Evolutionary conservation across 1,140 invertebrate genomes (phyloP).

Genomic region (Argopecten irradians): DNA sequence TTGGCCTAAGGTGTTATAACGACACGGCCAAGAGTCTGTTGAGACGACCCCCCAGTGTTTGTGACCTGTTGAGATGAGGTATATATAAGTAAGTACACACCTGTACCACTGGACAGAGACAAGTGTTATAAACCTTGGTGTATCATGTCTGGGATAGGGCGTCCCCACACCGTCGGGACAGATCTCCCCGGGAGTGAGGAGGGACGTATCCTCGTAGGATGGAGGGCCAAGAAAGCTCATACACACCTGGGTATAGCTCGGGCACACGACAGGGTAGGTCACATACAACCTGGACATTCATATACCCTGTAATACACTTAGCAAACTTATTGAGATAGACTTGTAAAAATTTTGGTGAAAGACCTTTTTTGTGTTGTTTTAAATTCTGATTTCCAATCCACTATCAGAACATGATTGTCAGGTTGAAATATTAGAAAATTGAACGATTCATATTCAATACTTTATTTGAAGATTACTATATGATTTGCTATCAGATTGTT

Average conservation of each 20-base stretch:
- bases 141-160: not conserved
- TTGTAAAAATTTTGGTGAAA: too few relatives aligned
- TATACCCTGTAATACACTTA: too few relatives aligned
- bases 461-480: too few relatives aligned
- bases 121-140: not conserved
- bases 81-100: not conserved
- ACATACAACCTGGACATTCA: too few relatives aligned
- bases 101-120: not conserved
- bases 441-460: too few relatives aligned
- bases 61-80: slow-evolving; percentile 7
- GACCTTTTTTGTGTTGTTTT: too few relatives aligned
- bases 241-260: not conserved
- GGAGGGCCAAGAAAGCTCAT: not conserved
- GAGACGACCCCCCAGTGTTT: not conserved
- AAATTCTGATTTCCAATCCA: too few relatives aligned
- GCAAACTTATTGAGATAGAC: too few relatives aligned
- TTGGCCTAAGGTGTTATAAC: not conserved
- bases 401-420: too few relatives aligned
- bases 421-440: too few relatives aligned
- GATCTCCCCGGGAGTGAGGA: not conserved
- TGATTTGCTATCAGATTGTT: too few relatives aligned
- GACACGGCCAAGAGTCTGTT: not conserved
- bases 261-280: not conserved
- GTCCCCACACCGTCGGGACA: not conserved
- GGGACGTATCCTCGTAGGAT: not conserved